Evolutionary conservation across 1,140 invertebrate species (phyloP).

Genomic region (Saccostrea cuccullata): DNA sequence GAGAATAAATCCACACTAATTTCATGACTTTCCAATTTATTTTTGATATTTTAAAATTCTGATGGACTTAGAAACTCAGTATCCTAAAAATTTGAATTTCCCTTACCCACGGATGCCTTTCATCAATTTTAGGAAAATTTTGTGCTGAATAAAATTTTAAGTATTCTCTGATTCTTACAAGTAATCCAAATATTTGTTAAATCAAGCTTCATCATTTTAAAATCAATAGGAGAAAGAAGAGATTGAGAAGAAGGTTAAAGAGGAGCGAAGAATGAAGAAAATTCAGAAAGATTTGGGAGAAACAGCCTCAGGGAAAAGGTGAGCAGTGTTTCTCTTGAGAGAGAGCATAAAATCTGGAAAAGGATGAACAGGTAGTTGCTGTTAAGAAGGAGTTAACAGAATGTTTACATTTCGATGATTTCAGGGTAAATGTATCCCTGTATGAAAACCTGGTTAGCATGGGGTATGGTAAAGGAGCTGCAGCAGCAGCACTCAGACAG

Average conservation of each 20-base stretch:
- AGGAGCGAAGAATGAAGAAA: conserved; percentile 74
- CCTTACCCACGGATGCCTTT: not conserved
- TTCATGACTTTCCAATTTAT: too few relatives aligned
- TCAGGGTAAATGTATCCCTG: conserved; percentile 80
- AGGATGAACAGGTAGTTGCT: not conserved
- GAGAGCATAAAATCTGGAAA: not conserved
- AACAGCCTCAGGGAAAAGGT: conserved; percentile 80
- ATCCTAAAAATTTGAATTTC: too few relatives aligned
- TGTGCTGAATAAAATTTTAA: not conserved
- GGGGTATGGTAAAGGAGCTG: conserved; percentile 83
- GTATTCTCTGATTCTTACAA: too few relatives aligned
- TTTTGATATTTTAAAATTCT: too few relatives aligned
- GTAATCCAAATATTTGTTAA: too few relatives aligned
- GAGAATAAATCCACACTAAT: too few relatives aligned
- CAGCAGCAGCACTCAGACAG: conserved; percentile 82
- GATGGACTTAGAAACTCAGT: too few relatives aligned
- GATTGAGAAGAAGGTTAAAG: conserved; percentile 79
- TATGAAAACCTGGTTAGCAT: conserved; percentile 83
- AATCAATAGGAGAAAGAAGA: conserved; percentile 79
- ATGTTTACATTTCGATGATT: conserved; percentile 59
- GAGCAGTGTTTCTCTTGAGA: conserved; percentile 14
- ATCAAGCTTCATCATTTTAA: too few relatives aligned
- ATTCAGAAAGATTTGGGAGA: conserved; percentile 73
- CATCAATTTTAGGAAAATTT: not conserved
- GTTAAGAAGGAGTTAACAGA: conserved; percentile 14